Evolutionary conservation across 2,888 invertebrate genomes (phyloP), one percentile per base, ranked within the genome.

Genomic region (Agrotis segetum): DNA sequence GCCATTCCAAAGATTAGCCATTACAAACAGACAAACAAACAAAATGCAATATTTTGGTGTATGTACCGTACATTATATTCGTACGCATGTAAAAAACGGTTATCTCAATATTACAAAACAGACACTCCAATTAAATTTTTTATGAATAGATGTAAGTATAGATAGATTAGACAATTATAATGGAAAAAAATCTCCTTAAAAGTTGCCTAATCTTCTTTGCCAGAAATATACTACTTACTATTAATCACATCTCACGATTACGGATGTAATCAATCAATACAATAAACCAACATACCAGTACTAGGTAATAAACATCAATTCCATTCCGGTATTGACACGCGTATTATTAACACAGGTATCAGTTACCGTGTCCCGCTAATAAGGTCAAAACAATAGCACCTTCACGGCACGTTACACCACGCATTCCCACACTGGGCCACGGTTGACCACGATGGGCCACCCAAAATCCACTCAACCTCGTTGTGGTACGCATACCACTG

Each of bases 401-500:
- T 53, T 55, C 72, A 56, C 49, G 14, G 62, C 14, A 44, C 49
- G 29, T 47, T 16, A 50, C 58, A 50, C 52, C 66, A 71, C 47
- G 50, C 62, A 56, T 68, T 67, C 75, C 65, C 76, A 83, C 76
- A 80, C 44, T 29, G 47, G 40, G 76, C 80, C 74, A 56, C 55
- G 59, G 34, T 47, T 29, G 44, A 47, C 71, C 67, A 70, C 62
- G 65, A n/a, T 55, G 68, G 84, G 66, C 87, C 87, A 83, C 81
- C 87, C 84, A 85, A 84, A 85, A 78, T 84, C 77, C 71, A 77
- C 79, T 72, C 72, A 71, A 72, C 79, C 76, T 79, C 83, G 63
- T 69, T 76, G 74, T 61, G 67, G 67, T 49, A 62, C 78, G 70
- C 83, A 81, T 84, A 81, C 78, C 77, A 64, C 56, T 52, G 81